Base-by-base conservation (phyloP, 92 coral and sea anemone genomes). In the Chrysogorgia sp. region DNA sequence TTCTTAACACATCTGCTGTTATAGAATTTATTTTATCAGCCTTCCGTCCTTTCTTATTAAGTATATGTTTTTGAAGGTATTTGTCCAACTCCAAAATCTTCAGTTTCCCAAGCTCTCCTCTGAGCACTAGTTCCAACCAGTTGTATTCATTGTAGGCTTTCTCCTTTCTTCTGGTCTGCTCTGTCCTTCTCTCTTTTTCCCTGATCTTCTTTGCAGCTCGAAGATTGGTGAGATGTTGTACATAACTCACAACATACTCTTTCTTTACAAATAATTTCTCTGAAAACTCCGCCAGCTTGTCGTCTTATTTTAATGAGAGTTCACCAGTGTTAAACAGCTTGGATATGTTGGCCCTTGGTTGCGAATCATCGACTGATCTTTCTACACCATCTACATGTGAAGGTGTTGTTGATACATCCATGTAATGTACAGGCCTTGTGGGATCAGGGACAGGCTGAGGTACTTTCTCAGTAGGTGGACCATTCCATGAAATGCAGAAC, bases 91-190 rank as follows among this genome's bases (percentile, higher is more conserved):
- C 86, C 71, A 37, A 61, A 43, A 85, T 74, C 25, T 50, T 80
- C 55, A 72, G 82, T 71, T 85, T 74, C 74, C 40, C 26, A 34
- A 85, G 76, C 62, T 71, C 82, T 41, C 89, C 82, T 55, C 71
- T 61, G 20, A 74, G 82, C 17, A 85, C 60, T 79, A 85, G 82
- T 67, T 81, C 61, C 45, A 85, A 58, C 89, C 89, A 85, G 75
- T 85, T 77, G 53, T 85, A 85, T 28, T 85, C 89, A 63, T 85
- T 67, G 77, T 69, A 85, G 0, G 60, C 55, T 47, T 70, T 85
- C 76, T 80, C 58, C 74, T 85, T 63, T 13, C 86, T 81, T 61
- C 65, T 81, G 59, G 43, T 66, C 50, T 59, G 71, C 53, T 80
- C 68, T 63, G 62, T 48, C 0, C 13, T 74, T 67, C 84, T 68